phyloP scores from a whole-genome alignment of 1,140 invertebrate genomes.

The Trichonephila inaurata region DNA sequence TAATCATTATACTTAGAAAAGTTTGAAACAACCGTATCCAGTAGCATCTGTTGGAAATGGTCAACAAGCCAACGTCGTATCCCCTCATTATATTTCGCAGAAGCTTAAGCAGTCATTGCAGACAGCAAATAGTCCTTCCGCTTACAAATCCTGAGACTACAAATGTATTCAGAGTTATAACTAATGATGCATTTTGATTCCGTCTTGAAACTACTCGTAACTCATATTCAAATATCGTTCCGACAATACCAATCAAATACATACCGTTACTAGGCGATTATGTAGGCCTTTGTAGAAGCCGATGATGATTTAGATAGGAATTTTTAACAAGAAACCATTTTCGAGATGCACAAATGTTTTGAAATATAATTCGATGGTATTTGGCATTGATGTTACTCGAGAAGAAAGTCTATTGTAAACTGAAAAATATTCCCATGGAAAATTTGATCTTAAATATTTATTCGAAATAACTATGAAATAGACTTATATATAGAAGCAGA shows the following conservation, averaged over 20 bases:
- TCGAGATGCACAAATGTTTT: background rate
- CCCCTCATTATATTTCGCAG: background rate
- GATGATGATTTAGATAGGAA: background rate
- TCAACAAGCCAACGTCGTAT: slow-evolving; percentile 7
- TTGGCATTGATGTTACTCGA: too few species aligned
- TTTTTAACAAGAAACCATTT: slow-evolving; percentile 9
- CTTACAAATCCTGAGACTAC: background rate
- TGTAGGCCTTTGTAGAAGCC: background rate
- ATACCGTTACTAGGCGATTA: background rate
- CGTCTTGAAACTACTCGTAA: slow-evolving; percentile 43
- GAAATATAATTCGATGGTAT: background rate
- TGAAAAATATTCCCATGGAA: background rate
- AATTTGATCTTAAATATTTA: background rate
- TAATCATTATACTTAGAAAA: slow-evolving; percentile 36
- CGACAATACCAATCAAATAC: slow-evolving; percentile 46
- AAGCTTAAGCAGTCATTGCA: slow-evolving; percentile 16
- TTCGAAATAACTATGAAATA: too few species aligned
- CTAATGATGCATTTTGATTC: slow-evolving; percentile 39
- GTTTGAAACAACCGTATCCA: background rate
- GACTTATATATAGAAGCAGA: too few species aligned
- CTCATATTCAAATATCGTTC: slow-evolving; percentile 30
- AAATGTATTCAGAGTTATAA: slow-evolving; percentile 34
- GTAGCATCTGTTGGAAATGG: background rate
- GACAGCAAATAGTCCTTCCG: slow-evolving; percentile 1
- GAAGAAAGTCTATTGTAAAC: background rate